phyloP scores from a whole-genome alignment of 2,888 invertebrate species.

The Megastigmus dorsalis region DNA sequence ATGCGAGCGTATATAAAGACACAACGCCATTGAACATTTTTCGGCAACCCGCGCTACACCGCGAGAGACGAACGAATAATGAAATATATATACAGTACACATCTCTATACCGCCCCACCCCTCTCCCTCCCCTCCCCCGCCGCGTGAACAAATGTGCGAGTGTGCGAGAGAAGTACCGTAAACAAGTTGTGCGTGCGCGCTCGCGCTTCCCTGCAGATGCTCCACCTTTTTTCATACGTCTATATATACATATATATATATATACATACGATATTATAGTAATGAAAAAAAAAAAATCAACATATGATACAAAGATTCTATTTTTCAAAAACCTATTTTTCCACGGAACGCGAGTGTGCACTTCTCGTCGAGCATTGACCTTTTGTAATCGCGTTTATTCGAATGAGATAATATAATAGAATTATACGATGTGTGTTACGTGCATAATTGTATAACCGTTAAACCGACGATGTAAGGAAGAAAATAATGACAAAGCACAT shows the following conservation, averaged over 20 bases:
- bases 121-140: too few relatives aligned
- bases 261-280: too few relatives aligned
- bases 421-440: background rate
- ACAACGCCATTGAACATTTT: too few relatives aligned
- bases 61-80: slow-evolving; percentile 1
- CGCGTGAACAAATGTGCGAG: background rate
- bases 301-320: slow-evolving; percentile 31
- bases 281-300: too few relatives aligned
- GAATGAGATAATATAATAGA: slow-evolving; percentile 8
- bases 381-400: slow-evolving; percentile 17
- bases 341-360: slow-evolving; percentile 16
- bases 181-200: background rate
- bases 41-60: too few relatives aligned
- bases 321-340: slow-evolving; percentile 53
- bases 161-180: background rate
- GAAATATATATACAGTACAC: background rate
- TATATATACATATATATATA: too few relatives aligned
- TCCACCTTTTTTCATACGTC: slow-evolving; percentile 38
- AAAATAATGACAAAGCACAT: slow-evolving; percentile 25
- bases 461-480: too few relatives aligned
- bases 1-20: too few relatives aligned
- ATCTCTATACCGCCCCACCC: too few relatives aligned
- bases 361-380: background rate
- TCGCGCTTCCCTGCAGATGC: background rate
- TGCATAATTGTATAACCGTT: too few relatives aligned